Evolutionary conservation across 2,113 vertebrate species (phyloP), one percentile per base, ranked within the genome.

Genomic region (Aphyosemion australe): DNA sequence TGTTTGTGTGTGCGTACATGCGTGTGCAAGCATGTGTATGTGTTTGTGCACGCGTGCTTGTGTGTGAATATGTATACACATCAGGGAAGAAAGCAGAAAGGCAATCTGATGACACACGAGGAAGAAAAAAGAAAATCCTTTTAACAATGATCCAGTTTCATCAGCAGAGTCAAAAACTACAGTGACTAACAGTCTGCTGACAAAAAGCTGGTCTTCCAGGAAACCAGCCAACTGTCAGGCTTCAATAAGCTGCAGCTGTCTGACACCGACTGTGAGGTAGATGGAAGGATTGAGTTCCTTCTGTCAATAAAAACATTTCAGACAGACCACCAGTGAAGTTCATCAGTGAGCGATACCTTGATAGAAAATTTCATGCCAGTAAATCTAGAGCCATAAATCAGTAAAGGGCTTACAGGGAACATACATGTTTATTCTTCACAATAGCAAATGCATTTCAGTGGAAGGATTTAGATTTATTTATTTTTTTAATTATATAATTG

Each of bases 121-220:
- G 5, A 26, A 26, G 5, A 26, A 26, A 26, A 26, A 26, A 2
- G 26, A 26, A 26, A 26, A 26, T 1, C 34, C 34, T 13, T 19
- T 19, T 8, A 56, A 13, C 12, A 11, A n/a, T 3, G 19, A 70
- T 70, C 41, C 19, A 34, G 61, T 69, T 69, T 73, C 63, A 52
- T 64, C 67, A 72, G 34, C n/a, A 39, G 53, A 50, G 69, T 66
- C 10, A 55, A 65, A 57, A 71, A 57, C 31, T 18, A 54, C 16
- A 64, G 43, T 43, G 12, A 20, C 43, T 21, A 55, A 74, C 20
- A 41, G 14, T 31, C 9, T 39, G 34, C 18, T 31, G 19, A 61
- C 45, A 43, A n/a, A 56, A 54, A 20, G 11, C 34, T 54, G 50
- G 18, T 61, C 46, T 47, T 51, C 43, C 15, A 50, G 47, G 15